These are phyloP conservation scores for Aplysia californica DNA, from an alignment of 1,140 invertebrate genomes.

Conservation along the genomic window DNA sequence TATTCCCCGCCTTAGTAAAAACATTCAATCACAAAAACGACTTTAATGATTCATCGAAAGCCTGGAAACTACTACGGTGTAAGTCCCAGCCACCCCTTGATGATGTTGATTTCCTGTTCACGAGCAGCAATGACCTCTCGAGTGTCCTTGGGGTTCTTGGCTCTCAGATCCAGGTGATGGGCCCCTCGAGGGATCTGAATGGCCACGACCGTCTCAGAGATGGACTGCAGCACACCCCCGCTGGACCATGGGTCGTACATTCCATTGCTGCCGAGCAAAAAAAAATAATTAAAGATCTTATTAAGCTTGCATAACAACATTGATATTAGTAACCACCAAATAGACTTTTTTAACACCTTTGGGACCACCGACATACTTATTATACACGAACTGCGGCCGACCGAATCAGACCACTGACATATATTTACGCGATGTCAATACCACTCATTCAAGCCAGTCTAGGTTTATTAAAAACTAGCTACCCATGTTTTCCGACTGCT, in stretches of 20 bases:
- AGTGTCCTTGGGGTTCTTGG: slow-evolving; percentile 78
- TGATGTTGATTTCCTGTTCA: slow-evolving; percentile 75
- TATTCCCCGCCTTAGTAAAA: too few species aligned
- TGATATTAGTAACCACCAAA: background rate
- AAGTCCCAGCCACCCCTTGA: slow-evolving; percentile 74
- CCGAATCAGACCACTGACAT: background rate
- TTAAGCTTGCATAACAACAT: background rate
- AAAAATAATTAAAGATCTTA: slow-evolving; percentile 2
- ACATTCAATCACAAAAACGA: too few species aligned
- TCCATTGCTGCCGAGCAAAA: slow-evolving; percentile 79
- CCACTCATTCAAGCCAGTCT: background rate
- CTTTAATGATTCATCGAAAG: too few species aligned
- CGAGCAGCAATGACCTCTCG: slow-evolving; percentile 77
- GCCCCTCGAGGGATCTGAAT: slow-evolving; percentile 89
- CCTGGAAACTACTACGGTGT: too few species aligned
- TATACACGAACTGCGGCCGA: background rate
- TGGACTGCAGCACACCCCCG: slow-evolving; percentile 83
- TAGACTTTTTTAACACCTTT: background rate
- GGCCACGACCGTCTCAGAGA: slow-evolving; percentile 74
- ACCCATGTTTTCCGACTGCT: too few species aligned
- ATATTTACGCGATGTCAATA: background rate
- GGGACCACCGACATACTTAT: background rate
- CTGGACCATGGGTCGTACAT: slow-evolving; percentile 92
- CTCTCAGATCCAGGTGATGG: slow-evolving; percentile 91
- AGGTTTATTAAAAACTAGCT: too few species aligned